Percentiles rank a stretch among this genome's conserved stretches.
These are phyloP conservation scores for Pteropus alecto DNA, from an alignment of 2,113 vertebrate genomes.

Conservation along the genomic window DNA sequence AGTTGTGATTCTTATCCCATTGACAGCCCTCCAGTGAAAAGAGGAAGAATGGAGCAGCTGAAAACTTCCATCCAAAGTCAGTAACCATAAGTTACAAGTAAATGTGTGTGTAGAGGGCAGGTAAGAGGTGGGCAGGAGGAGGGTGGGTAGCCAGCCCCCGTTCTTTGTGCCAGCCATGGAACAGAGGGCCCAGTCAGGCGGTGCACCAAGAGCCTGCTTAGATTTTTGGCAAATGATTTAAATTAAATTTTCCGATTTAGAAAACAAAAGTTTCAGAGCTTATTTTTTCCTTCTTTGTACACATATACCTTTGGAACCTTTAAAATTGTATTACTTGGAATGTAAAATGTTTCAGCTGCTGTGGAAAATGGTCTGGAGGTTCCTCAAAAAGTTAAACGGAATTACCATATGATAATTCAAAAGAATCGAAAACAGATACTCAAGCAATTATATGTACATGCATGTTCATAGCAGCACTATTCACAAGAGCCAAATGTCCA, in stretches of 20 bases:
- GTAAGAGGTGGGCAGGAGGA: neutral
- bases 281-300: neutral
- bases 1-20: slow-evolving; percentile 47
- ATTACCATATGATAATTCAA: neutral
- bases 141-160: neutral
- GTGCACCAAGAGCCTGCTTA: neutral
- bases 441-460: neutral
- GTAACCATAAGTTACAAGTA: slow-evolving; percentile 41
- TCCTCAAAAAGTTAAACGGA: neutral
- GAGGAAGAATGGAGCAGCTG: slow-evolving; percentile 30
- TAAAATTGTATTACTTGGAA: neutral
- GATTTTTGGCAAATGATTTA: neutral
- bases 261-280: neutral
- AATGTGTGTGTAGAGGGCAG: neutral
- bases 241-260: neutral
- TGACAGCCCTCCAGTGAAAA: slow-evolving; percentile 39
- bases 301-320: neutral
- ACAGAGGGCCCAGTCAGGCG: neutral
- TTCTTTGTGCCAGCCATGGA: neutral
- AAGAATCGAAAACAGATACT: neutral
- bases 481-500: neutral
- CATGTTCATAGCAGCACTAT: neutral
- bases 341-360: neutral
- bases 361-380: neutral
- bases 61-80: slow-evolving; percentile 48